Evolutionary conservation across 2,113 vertebrate genomes (phyloP).

Genomic region (Caloenas nicobarica): DNA sequence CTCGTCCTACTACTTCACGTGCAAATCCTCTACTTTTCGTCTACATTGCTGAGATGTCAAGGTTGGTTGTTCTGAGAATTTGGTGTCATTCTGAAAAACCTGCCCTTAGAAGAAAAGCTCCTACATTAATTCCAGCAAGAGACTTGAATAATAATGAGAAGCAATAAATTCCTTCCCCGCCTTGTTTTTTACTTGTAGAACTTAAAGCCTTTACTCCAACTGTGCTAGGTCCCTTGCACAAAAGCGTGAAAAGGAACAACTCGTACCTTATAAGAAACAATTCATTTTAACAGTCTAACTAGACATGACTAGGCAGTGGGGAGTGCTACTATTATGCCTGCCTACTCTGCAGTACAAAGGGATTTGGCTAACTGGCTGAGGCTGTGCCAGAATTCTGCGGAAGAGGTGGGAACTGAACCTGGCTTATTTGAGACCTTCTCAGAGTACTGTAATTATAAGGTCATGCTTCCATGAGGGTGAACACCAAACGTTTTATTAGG

Average conservation of each 20-base stretch:
- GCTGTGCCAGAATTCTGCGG: neutral
- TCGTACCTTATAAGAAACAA: neutral
- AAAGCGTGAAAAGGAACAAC: neutral
- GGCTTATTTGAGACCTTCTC: neutral
- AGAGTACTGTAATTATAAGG: neutral
- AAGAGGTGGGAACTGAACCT: neutral
- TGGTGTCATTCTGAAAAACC: neutral
- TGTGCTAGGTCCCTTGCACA: neutral
- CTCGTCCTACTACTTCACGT: neutral
- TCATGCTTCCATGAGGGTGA: neutral
- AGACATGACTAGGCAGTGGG: neutral
- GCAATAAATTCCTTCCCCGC: neutral
- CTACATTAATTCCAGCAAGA: neutral
- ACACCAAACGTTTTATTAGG: neutral
- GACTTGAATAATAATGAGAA: neutral
- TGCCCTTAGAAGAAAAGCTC: neutral
- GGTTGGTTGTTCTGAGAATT: neutral
- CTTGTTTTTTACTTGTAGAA: neutral
- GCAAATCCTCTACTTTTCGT: neutral
- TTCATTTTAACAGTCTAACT: neutral
- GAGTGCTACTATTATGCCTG: neutral
- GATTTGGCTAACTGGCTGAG: neutral
- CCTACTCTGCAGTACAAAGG: neutral
- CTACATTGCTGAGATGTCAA: neutral
- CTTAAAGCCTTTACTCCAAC: neutral